Base-by-base conservation (phyloP, 2,113 vertebrate genomes). In the Piaya cayana region DNA sequence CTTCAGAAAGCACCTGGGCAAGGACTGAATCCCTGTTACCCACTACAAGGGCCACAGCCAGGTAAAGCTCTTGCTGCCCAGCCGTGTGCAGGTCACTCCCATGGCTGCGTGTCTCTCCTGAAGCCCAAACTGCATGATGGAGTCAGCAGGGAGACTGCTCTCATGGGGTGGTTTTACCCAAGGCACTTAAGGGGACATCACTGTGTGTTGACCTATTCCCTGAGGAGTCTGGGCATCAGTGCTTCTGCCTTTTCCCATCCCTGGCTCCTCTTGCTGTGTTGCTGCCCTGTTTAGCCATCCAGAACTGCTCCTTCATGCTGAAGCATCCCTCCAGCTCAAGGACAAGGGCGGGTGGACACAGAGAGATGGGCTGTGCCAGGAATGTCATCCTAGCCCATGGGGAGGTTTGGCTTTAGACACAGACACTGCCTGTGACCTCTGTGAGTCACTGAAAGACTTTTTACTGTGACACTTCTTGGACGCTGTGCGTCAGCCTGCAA, bases 121-220 rank as follows among this genome's bases (percentile, higher is more conserved):
- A 29, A 56, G 34, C 7, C 62, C 29, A 1, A 2, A 3, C 0
- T 4, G 37, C 13, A 1, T 30, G 14, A n/a, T n/a, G n/a, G n/a
- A 37, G 32, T 11, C 47, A 78, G 50, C 30, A n/a, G 53, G 50
- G 53, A 13, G n/a, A 45, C 15, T 7, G 8, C 3, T 30, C 20
- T 55, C 8, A 12, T 10, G 8, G 8, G 27, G 5, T 27, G 49
- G 47, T 47, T 77, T 86, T 14, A 47, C 17, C 52, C 27, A 3
- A 4, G 49, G 14, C 25, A 62, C 42, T 42, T 15, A 30, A 15
- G 47, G 42, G 42, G 16, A 68, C n/a, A 68, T 18, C 0, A 0
- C 55, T 34, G 19, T 55, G 15, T 1, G 0, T 47, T 36, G n/a
- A 29, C 42, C 42, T 92, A 22, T 88, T 5, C 43, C 14, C 5